Conservation (phyloP, 30 jellyfish, hydroid and myxozoan genomes). For the Turritopsis rubra region DNA sequence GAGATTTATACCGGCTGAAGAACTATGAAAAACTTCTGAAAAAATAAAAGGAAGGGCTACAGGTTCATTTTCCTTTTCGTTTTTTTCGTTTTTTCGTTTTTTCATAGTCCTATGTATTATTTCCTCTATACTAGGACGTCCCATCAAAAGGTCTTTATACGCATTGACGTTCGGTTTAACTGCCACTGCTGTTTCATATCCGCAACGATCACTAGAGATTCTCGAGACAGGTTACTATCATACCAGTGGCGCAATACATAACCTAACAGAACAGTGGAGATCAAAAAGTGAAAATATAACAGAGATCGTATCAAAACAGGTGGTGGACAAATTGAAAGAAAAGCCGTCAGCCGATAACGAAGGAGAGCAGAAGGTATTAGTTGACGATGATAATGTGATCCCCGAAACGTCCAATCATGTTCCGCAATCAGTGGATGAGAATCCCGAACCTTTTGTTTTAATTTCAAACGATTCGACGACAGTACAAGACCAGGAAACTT, state of each 20-base stretch:
- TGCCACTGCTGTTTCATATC: constrained; percentile 27
- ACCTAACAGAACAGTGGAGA: not conserved
- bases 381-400: not conserved
- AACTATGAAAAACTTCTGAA: no score
- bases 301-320: not conserved
- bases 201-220: constrained; percentile 22
- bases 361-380: not conserved
- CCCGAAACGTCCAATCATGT: not conserved
- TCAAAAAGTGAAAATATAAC: not conserved
- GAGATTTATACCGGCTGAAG: no score
- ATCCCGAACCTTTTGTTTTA: not conserved
- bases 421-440: not conserved
- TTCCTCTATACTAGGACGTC: constrained; percentile 27
- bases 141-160: constrained; percentile 27
- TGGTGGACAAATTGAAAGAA: no score
- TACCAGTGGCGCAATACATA: not conserved
- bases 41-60: no score
- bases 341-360: not conserved
- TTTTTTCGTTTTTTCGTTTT: not conserved
- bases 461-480: not conserved
- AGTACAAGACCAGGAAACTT: constrained; percentile 6
- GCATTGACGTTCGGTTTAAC: constrained; percentile 22
- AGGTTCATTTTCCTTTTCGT: no score
- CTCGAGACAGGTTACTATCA: constrained; percentile 26
- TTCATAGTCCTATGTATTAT: no score